Evolutionary conservation across 2,888 invertebrate species (phyloP).

Genomic region (Vesta saturnalis): DNA sequence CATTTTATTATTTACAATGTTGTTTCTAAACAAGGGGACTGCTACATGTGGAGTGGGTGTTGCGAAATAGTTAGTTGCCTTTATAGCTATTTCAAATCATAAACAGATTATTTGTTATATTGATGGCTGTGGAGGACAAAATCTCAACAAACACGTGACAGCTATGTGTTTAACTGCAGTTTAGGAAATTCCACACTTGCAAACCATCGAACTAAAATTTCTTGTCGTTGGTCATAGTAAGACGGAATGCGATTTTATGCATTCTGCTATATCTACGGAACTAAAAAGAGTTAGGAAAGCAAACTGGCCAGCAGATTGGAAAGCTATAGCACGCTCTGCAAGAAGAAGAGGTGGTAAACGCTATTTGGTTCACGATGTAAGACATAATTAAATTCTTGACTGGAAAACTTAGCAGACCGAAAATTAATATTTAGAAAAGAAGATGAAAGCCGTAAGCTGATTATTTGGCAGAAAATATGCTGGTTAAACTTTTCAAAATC

Average conservation of each 20-base stretch:
- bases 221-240: constrained; percentile 30
- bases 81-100: background rate
- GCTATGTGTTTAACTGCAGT: background rate
- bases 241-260: constrained; percentile 39
- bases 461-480: constrained; percentile 32
- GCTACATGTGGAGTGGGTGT: background rate
- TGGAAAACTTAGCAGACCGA: constrained; percentile 11
- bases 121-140: background rate
- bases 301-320: too few relatives aligned
- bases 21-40: background rate
- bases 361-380: constrained; percentile 13
- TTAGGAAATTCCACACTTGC: too few relatives aligned
- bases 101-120: too few relatives aligned
- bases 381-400: constrained; percentile 13
- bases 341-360: constrained; percentile 38
- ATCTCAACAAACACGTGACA: background rate
- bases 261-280: too few relatives aligned
- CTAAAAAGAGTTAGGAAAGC: too few relatives aligned
- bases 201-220: too few relatives aligned
- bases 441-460: constrained; percentile 18
- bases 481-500: constrained; percentile 29
- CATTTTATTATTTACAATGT: background rate
- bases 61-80: background rate
- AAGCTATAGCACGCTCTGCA: constrained; percentile 35
- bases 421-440: constrained; percentile 21